Conservation (phyloP, 2,797 vertebrate species). For the Gallinago stenura region DNA sequence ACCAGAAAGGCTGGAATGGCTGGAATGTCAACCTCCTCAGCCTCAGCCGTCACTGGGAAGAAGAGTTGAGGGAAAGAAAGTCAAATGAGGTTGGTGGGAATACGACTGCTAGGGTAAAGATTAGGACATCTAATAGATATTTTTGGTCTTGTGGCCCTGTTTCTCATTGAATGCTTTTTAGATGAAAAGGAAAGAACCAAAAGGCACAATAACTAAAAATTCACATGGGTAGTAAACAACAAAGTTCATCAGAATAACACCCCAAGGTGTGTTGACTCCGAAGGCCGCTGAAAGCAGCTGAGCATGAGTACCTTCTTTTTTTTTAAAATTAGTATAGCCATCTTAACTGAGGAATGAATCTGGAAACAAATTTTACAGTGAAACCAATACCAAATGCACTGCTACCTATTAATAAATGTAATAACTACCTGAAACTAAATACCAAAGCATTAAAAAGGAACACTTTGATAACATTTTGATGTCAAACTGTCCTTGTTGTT, state of each 20-base stretch:
- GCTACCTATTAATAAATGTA: neutral
- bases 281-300: neutral
- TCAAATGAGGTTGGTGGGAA: neutral
- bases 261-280: neutral
- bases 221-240: neutral
- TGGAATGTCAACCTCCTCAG: neutral
- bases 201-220: neutral
- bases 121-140: neutral
- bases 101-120: neutral
- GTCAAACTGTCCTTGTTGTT: neutral
- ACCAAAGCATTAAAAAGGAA: neutral
- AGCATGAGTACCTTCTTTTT: neutral
- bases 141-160: neutral
- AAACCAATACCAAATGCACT: neutral
- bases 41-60: neutral
- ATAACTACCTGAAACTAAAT: neutral
- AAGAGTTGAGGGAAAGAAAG: neutral
- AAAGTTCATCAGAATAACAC: neutral
- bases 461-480: neutral
- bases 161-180: neutral
- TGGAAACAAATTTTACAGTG: neutral
- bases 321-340: neutral
- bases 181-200: neutral
- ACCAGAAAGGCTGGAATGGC: neutral
- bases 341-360: neutral